Percentiles rank a stretch among this genome's conserved stretches.
These are phyloP conservation scores for Genyomyrus donnyi DNA, from an alignment of 2,113 vertebrate species.

Conservation along the genomic window DNA sequence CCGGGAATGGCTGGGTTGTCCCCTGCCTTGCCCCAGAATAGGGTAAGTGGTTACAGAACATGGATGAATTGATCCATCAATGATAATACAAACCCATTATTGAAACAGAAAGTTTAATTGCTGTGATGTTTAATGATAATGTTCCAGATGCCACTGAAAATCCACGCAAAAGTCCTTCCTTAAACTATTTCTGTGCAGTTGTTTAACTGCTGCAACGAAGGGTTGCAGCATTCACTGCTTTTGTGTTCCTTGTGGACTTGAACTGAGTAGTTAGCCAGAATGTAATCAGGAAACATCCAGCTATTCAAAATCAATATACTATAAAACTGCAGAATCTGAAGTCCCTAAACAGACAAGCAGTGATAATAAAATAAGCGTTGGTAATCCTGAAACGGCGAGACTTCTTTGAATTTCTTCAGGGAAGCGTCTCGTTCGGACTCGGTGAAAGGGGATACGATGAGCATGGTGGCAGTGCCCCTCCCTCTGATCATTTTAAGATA, in stretches of 20 bases:
- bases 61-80: background rate
- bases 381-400: background rate
- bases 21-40: background rate
- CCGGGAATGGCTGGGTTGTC: background rate
- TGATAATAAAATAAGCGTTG: background rate
- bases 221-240: background rate
- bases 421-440: background rate
- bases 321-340: background rate
- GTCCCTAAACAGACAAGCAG: background rate
- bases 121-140: background rate
- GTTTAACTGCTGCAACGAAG: background rate
- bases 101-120: background rate
- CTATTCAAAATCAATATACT: background rate
- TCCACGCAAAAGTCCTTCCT: background rate
- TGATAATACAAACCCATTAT: background rate
- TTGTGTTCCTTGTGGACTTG: background rate
- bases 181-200: background rate
- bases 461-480: background rate
- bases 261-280: background rate
- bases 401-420: background rate
- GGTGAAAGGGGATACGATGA: conserved; percentile 9
- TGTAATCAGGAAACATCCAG: conserved; percentile 2
- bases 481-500: conserved; percentile 26
- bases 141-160: background rate
- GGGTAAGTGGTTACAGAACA: background rate